Evolutionary conservation across 2,797 vertebrate genomes (phyloP).

Genomic region (Melopsittacus undulatus): DNA sequence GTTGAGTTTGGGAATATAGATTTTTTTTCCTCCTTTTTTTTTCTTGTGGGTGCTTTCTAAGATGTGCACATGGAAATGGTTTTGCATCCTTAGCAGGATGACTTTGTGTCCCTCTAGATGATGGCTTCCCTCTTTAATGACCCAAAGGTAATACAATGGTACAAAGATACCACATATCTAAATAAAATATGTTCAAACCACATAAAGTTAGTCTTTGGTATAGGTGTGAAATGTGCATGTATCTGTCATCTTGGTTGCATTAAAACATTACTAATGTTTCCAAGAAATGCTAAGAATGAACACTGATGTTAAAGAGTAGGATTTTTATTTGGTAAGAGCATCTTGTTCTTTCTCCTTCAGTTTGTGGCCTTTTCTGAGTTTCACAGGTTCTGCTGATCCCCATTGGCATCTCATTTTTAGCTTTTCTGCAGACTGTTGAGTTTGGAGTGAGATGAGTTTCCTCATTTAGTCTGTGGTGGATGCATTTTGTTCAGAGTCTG

Average conservation of each 20-base stretch:
- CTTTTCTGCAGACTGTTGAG: neutral
- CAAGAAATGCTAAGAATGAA: neutral
- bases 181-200: neutral
- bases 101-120: neutral
- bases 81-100: neutral
- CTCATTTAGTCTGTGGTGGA: neutral
- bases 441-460: neutral
- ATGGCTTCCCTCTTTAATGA: neutral
- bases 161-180: neutral
- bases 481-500: rapidly evolving
- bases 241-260: neutral
- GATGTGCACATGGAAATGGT: neutral
- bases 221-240: neutral
- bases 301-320: neutral
- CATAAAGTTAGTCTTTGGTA: neutral
- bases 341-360: neutral
- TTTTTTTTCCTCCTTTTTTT: too few species aligned
- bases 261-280: neutral
- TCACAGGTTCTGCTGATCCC: neutral
- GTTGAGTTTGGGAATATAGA: neutral
- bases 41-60: neutral
- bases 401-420: neutral
- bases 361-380: neutral
- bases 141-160: neutral
- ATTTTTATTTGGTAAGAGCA: neutral